These are phyloP conservation scores for Thryonomys swinderianus DNA, from an alignment of 2,113 vertebrate genomes.

Conservation along the genomic window DNA sequence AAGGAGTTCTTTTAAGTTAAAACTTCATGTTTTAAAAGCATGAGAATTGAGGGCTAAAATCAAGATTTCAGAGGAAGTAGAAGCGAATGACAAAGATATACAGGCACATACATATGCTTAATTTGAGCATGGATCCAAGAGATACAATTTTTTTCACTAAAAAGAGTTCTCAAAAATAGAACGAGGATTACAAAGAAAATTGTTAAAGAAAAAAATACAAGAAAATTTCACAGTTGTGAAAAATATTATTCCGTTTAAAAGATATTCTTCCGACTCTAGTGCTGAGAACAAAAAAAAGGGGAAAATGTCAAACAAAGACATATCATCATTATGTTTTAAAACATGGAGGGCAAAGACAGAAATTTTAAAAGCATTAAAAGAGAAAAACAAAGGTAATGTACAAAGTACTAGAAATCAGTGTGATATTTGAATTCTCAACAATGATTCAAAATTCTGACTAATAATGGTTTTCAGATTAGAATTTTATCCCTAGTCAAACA, in stretches of 20 bases:
- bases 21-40: slow-evolving; percentile 4
- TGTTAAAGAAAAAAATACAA: slow-evolving; percentile 33
- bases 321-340: slow-evolving; percentile 19
- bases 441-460: neutral
- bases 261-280: neutral
- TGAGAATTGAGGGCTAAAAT: slow-evolving; percentile 34
- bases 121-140: neutral
- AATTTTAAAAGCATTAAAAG: neutral
- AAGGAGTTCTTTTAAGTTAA: slow-evolving; percentile 34
- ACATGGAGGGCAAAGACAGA: neutral
- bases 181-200: slow-evolving; percentile 9
- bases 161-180: neutral
- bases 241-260: slow-evolving; percentile 9
- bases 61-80: slow-evolving; percentile 27
- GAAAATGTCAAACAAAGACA: neutral
- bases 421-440: neutral
- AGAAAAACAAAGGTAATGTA: neutral
- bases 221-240: neutral
- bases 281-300: neutral
- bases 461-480: neutral
- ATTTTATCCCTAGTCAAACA: neutral
- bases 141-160: slow-evolving; percentile 17
- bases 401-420: neutral
- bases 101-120: neutral
- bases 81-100: neutral